These are phyloP conservation scores for Meloidogyne floridensis DNA, from an alignment of 1,140 invertebrate genomes.

Conservation along the genomic window DNA sequence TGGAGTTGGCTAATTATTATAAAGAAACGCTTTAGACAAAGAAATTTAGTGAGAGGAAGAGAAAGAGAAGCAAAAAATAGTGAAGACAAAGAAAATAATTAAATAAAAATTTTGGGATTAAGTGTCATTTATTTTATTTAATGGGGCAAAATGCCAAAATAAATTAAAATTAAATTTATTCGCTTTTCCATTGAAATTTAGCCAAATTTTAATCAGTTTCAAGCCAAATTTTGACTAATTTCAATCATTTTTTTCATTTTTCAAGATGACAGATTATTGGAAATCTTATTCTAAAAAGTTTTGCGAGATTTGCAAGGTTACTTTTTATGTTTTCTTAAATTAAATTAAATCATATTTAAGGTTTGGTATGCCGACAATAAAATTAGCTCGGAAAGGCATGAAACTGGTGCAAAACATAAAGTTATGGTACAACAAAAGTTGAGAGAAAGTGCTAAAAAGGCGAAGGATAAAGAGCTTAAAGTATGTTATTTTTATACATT, in stretches of 20 bases:
- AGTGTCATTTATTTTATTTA: too few relatives aligned
- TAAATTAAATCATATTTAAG: constrained; percentile 15
- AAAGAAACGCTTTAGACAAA: too few relatives aligned
- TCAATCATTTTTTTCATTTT: background rate
- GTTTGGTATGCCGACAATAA: constrained; percentile 95
- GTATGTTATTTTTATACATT: constrained; percentile 11
- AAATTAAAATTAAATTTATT: too few relatives aligned
- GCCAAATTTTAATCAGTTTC: too few relatives aligned
- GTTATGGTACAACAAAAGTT: constrained; percentile 86
- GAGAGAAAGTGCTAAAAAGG: constrained; percentile 73
- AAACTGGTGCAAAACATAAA: constrained; percentile 87
- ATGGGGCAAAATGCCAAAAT: too few relatives aligned
- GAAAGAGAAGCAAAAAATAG: too few relatives aligned
- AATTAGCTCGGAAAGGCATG: constrained; percentile 92
- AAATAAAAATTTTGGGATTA: too few relatives aligned
- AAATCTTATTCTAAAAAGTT: constrained; percentile 91
- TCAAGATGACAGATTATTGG: constrained; percentile 86
- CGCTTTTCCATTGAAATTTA: too few relatives aligned
- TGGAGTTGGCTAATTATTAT: too few relatives aligned
- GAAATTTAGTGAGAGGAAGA: too few relatives aligned
- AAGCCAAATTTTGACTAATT: too few relatives aligned
- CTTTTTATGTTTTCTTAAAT: background rate
- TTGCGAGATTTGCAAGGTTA: constrained; percentile 91
- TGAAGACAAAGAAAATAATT: too few relatives aligned
- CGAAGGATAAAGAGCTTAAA: constrained; percentile 43